Percentiles rank a stretch among this genome's conserved stretches.
Conservation (phyloP, 2,797 vertebrate species). For the Sebastes vulpes region DNA sequence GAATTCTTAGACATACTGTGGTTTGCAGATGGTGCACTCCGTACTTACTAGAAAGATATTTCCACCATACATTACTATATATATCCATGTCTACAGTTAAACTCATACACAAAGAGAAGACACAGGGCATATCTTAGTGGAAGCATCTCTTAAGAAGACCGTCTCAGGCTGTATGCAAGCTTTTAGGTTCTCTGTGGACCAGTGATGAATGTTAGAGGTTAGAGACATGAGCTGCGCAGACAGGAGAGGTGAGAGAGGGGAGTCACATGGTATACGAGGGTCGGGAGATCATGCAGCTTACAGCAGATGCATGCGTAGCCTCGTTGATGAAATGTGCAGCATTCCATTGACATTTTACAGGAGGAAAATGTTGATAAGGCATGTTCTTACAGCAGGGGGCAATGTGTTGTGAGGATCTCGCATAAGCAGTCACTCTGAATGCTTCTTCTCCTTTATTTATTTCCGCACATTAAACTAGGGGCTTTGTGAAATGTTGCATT, state of each 20-base stretch:
- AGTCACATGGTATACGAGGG: slow-evolving; percentile 24
- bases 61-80: neutral
- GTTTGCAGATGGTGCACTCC: slow-evolving; percentile 21
- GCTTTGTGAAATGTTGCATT: slow-evolving; percentile 67
- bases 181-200: slow-evolving; percentile 4
- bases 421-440: slow-evolving; percentile 68
- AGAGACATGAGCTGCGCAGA: slow-evolving; percentile 4
- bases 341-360: slow-evolving; percentile 58
- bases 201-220: slow-evolving; percentile 24
- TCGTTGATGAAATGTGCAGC: slow-evolving; percentile 50
- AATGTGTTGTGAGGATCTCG: slow-evolving; percentile 74
- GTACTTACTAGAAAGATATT: neutral
- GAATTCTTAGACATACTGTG: neutral
- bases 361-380: slow-evolving; percentile 71
- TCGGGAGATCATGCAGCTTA: slow-evolving; percentile 38
- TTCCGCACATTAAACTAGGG: slow-evolving; percentile 57
- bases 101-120: neutral
- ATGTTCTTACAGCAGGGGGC: slow-evolving; percentile 66
- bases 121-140: neutral
- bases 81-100: neutral
- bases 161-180: neutral
- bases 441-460: slow-evolving; percentile 58
- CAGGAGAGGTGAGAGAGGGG: slow-evolving; percentile 13
- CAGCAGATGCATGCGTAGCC: slow-evolving; percentile 22
- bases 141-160: slow-evolving; percentile 5